Conservation (phyloP, 2,888 invertebrate species). For the Germaria angustata region DNA sequence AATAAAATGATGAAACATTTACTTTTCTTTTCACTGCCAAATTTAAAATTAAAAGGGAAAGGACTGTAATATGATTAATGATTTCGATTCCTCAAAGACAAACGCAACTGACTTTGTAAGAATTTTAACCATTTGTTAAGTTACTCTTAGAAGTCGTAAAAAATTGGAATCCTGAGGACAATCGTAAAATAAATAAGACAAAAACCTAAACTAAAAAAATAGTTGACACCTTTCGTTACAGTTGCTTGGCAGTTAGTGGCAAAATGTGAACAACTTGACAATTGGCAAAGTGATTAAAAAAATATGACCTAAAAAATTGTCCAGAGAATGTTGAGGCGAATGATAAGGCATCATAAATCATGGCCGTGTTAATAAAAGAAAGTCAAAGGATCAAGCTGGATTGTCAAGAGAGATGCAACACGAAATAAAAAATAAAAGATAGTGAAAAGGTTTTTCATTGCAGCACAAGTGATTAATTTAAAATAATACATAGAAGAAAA, state of each 20-base stretch:
- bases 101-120: conserved; percentile 40
- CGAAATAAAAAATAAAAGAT: background rate
- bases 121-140: conserved; percentile 26
- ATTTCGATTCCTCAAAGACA: background rate
- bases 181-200: conserved; percentile 21
- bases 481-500: background rate
- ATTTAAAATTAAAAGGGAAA: conserved; percentile 15
- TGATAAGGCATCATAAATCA: conserved; percentile 60
- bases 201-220: conserved; percentile 53
- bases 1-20: conserved; percentile 32
- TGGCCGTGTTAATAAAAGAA: conserved; percentile 59
- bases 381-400: conserved; percentile 61
- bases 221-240: conserved; percentile 66
- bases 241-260: conserved; percentile 25
- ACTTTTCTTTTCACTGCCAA: conserved; percentile 9
- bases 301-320: conserved; percentile 53
- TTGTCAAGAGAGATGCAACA: conserved; percentile 18
- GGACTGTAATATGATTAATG: conserved; percentile 56
- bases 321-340: conserved; percentile 47
- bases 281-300: background rate
- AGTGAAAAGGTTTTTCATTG: background rate
- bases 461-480: conserved; percentile 32
- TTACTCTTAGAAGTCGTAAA: conserved; percentile 31
- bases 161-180: conserved; percentile 19
- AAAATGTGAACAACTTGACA: background rate